Evolutionary conservation across 2,888 invertebrate genomes (phyloP).

Genomic region (Xylota segnis): DNA sequence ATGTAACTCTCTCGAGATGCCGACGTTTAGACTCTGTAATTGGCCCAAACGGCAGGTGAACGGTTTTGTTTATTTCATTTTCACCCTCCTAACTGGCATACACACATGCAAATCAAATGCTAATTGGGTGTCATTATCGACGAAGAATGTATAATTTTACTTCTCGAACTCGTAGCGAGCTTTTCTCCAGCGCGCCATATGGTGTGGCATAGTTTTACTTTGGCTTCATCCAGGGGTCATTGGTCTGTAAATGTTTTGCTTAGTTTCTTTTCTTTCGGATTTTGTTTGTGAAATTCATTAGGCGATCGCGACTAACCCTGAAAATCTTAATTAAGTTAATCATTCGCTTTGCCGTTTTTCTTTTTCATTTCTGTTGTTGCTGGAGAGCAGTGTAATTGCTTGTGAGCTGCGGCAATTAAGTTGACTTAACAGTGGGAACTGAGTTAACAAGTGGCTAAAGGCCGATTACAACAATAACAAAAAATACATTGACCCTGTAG

Average conservation of each 20-base stretch:
- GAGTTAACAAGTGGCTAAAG: background rate
- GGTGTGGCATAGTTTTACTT: background rate
- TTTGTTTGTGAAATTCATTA: background rate
- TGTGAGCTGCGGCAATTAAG: background rate
- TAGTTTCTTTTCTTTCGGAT: slow-evolving; percentile 25
- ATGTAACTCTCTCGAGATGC: background rate
- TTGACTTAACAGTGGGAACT: background rate
- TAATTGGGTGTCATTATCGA: background rate
- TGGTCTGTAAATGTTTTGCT: slow-evolving; percentile 32
- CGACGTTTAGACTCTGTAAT: background rate
- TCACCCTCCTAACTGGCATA: background rate
- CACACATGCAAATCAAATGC: slow-evolving; percentile 8
- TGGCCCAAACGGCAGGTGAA: background rate
- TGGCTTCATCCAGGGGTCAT: slow-evolving; percentile 30
- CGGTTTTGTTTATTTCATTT: background rate
- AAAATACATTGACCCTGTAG: slow-evolving; percentile 10
- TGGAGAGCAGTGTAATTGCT: background rate
- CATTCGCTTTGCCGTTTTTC: background rate
- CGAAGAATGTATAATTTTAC: slow-evolving; percentile 1
- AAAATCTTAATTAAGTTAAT: slow-evolving; percentile 5
- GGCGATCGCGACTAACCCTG: slow-evolving; percentile 26
- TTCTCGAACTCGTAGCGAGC: background rate
- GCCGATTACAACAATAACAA: background rate
- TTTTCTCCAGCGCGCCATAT: slow-evolving; percentile 22
- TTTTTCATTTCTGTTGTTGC: background rate